Percentiles rank a stretch among this genome's conserved stretches.
These are phyloP conservation scores for Tauraco erythrolophus DNA, from an alignment of 2,113 vertebrate species.

Conservation along the genomic window DNA sequence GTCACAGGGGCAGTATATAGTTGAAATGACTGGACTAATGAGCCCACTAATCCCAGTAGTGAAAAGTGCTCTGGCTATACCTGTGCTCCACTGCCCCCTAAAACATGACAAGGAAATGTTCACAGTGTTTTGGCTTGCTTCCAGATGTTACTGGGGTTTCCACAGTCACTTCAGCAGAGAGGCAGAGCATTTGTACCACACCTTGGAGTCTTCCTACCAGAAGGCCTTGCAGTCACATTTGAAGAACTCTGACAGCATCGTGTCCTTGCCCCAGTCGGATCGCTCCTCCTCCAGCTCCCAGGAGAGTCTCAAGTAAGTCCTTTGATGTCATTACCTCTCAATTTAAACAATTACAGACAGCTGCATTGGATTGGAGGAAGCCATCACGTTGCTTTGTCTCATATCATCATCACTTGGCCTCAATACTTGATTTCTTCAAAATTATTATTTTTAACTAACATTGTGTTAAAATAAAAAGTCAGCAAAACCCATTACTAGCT, in stretches of 20 bases:
- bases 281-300: slow-evolving; percentile 97
- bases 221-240: slow-evolving; percentile 95
- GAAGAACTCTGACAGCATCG: slow-evolving; percentile 95
- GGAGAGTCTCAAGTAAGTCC: slow-evolving; percentile 97
- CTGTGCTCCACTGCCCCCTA: not conserved
- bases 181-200: slow-evolving; percentile 94
- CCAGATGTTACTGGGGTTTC: slow-evolving; percentile 97
- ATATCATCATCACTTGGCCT: not conserved
- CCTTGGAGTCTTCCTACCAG: slow-evolving; percentile 94
- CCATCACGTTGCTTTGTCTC: not conserved
- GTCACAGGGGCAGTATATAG: not conserved
- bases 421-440: not conserved
- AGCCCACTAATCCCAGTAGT: not conserved
- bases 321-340: not conserved
- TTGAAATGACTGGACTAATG: not conserved
- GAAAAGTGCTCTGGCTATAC: not conserved
- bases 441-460: not conserved
- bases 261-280: slow-evolving; percentile 95
- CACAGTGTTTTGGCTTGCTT: not conserved
- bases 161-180: slow-evolving; percentile 94
- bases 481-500: not conserved
- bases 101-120: not conserved
- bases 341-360: not conserved
- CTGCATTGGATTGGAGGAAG: not conserved
- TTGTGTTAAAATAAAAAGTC: not conserved